phyloP scores from a whole-genome alignment of 2,888 invertebrate species.

The Odontomyia ornata region DNA sequence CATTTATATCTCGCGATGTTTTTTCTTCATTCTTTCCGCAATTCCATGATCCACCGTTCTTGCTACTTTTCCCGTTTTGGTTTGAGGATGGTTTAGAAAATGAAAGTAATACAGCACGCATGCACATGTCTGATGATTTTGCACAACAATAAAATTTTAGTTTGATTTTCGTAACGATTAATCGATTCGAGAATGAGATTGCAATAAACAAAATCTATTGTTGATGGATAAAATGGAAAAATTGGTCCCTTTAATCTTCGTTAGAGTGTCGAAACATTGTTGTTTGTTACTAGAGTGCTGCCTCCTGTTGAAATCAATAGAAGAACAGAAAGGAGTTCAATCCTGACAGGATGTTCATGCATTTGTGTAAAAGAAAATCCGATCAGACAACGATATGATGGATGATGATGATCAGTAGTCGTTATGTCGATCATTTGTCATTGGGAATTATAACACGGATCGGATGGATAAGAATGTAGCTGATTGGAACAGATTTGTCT shows the following conservation, averaged over 20 bases:
- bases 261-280: slow-evolving; percentile 42
- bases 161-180: neutral
- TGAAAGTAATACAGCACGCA: slow-evolving; percentile 34
- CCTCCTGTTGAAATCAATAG: neutral
- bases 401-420: slow-evolving; percentile 46
- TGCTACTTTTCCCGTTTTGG: neutral
- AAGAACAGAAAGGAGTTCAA: slow-evolving; percentile 43
- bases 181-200: slow-evolving; percentile 3
- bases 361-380: slow-evolving; percentile 6
- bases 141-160: slow-evolving; percentile 11
- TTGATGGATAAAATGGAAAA: neutral
- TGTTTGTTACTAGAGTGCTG: slow-evolving; percentile 22
- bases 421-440: slow-evolving; percentile 48
- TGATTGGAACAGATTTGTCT: neutral
- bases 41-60: neutral
- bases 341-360: slow-evolving; percentile 4
- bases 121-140: slow-evolving; percentile 39
- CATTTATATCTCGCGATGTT: neutral
- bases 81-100: neutral
- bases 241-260: neutral
- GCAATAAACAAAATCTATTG: slow-evolving; percentile 9
- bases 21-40: neutral
- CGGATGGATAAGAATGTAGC: neutral
- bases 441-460: slow-evolving; percentile 42
- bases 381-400: slow-evolving; percentile 43